Evolutionary conservation across 2,113 vertebrate genomes (phyloP).

Genomic region (Engraulis encrasicolus): DNA sequence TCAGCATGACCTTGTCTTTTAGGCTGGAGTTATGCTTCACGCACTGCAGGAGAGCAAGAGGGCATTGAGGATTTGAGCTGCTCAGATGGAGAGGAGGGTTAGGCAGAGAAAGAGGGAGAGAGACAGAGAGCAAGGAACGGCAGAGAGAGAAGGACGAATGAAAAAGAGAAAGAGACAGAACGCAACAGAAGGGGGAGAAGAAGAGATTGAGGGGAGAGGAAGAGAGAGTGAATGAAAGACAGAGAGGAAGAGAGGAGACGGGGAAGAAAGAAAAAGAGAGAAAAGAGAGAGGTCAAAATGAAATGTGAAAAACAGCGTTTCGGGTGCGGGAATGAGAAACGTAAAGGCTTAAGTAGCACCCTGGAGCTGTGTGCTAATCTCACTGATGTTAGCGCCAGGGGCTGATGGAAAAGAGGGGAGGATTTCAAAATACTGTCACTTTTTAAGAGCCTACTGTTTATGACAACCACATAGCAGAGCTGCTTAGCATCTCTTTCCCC

Average conservation of each 20-base stretch:
- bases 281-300: too few species aligned
- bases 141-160: not conserved
- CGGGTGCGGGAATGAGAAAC: not conserved
- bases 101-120: not conserved
- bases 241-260: too few species aligned
- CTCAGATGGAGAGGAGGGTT: conserved; percentile 11
- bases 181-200: not conserved
- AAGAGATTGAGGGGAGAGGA: too few species aligned
- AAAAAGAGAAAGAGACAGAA: not conserved
- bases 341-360: not conserved
- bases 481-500: not conserved
- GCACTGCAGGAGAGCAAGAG: not conserved
- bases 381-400: not conserved
- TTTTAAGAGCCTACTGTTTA: conserved; percentile 11
- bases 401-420: not conserved
- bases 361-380: conserved; percentile 8
- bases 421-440: conserved; percentile 14
- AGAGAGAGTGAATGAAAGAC: too few species aligned
- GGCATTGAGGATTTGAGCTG: not conserved
- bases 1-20: conserved; percentile 10
- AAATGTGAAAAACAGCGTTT: not conserved
- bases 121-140: not conserved
- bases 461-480: conserved; percentile 12
- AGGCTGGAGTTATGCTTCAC: not conserved
- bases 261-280: too few species aligned